Evolutionary conservation across 2,888 invertebrate species (phyloP).

Genomic region (Lycophotia porphyrea): DNA sequence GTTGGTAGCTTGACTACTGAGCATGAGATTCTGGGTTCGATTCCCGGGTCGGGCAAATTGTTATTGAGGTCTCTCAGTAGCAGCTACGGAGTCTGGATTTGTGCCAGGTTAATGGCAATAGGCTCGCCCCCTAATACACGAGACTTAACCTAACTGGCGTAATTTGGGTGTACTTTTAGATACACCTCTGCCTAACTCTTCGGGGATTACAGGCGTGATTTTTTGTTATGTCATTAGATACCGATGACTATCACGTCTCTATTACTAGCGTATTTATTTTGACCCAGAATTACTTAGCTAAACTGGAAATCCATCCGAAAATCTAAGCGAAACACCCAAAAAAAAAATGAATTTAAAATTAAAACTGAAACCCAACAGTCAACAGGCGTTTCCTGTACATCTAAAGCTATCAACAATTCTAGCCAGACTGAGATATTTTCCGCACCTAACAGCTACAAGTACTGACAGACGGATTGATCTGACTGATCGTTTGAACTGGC

Average conservation of each 20-base stretch:
- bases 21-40: too few relatives aligned
- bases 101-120: too few relatives aligned
- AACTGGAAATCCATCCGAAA: background rate
- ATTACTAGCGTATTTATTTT: background rate
- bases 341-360: background rate
- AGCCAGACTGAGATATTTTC: constrained; percentile 28
- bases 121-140: too few relatives aligned
- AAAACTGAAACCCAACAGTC: background rate
- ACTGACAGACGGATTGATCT: constrained; percentile 30
- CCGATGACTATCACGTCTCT: background rate
- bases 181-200: too few relatives aligned
- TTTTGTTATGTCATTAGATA: background rate
- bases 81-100: too few relatives aligned
- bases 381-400: constrained; percentile 21
- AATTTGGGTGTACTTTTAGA: too few relatives aligned
- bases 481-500: constrained; percentile 29
- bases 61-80: too few relatives aligned
- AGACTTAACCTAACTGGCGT: too few relatives aligned
- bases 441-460: constrained; percentile 21
- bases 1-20: too few relatives aligned
- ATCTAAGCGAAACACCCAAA: background rate
- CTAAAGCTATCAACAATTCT: constrained; percentile 19
- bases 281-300: background rate
- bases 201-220: too few relatives aligned
- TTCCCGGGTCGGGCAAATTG: too few relatives aligned